These are phyloP conservation scores for Ptyas mucosa DNA, from an alignment of 2,113 vertebrate genomes.

Conservation along the genomic window DNA sequence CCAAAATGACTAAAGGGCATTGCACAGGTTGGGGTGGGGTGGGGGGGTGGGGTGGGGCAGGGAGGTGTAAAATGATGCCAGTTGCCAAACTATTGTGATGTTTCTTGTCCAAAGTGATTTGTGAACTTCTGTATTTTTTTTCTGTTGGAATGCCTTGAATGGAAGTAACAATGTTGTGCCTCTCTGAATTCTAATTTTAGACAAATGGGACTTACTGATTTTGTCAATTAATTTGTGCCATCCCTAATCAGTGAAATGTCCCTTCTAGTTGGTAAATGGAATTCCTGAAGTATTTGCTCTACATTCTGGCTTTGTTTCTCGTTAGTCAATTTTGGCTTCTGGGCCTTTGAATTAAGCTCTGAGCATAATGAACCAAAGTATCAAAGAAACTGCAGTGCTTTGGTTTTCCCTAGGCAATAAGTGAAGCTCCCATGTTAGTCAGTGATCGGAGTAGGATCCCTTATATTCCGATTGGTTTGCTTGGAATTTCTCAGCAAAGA, in stretches of 20 bases:
- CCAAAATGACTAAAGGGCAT: slow-evolving; percentile 35
- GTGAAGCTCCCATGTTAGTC: slow-evolving; percentile 29
- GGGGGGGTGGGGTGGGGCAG: slow-evolving; percentile 10
- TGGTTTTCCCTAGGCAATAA: slow-evolving; percentile 37
- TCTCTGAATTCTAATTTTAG: slow-evolving; percentile 56
- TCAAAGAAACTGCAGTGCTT: slow-evolving; percentile 34
- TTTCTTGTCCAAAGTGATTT: slow-evolving; percentile 62
- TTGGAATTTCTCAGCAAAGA: slow-evolving; percentile 30
- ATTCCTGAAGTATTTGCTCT: slow-evolving; percentile 56
- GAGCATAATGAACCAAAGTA: slow-evolving; percentile 40
- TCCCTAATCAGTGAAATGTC: slow-evolving; percentile 45
- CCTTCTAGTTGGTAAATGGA: slow-evolving; percentile 51
- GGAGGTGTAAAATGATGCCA: slow-evolving; percentile 23
- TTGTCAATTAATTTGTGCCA: slow-evolving; percentile 20
- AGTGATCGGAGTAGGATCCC: slow-evolving; percentile 34
- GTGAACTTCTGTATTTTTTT: slow-evolving; percentile 54
- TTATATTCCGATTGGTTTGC: slow-evolving; percentile 17
- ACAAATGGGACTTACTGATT: slow-evolving; percentile 41
- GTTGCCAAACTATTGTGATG: slow-evolving; percentile 62
- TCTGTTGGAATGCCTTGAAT: slow-evolving; percentile 63
- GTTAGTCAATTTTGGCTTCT: slow-evolving; percentile 32
- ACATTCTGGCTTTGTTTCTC: slow-evolving; percentile 54
- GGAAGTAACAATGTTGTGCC: slow-evolving; percentile 59
- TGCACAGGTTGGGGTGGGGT: slow-evolving; percentile 31
- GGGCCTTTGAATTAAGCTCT: slow-evolving; percentile 39